These are phyloP conservation scores for Stegostoma tigrinum DNA, from an alignment of 2,113 vertebrate species.

Conservation along the genomic window DNA sequence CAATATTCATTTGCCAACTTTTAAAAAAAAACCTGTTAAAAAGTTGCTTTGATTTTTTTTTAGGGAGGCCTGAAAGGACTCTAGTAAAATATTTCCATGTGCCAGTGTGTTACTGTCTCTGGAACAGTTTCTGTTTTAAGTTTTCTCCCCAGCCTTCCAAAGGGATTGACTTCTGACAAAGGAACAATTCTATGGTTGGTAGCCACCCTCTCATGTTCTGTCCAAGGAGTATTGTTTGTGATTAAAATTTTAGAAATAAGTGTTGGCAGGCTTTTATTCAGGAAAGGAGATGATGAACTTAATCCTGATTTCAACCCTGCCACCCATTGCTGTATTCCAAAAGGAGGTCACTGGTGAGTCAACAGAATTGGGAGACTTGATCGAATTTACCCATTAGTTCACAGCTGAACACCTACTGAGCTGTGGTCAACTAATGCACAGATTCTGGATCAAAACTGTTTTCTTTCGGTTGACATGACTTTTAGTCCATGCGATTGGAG, in stretches of 20 bases:
- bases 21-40: not conserved
- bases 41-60: constrained; percentile 14
- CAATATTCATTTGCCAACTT: constrained; percentile 30
- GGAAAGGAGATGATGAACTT: not conserved
- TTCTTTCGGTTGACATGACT: not conserved
- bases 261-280: not conserved
- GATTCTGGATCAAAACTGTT: not conserved
- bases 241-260: not conserved
- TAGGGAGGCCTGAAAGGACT: not conserved
- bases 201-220: not conserved
- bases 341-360: not conserved
- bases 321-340: not conserved
- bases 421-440: not conserved
- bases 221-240: not conserved
- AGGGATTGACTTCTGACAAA: not conserved
- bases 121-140: not conserved
- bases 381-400: not conserved
- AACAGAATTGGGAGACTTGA: not conserved
- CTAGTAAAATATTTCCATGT: not conserved
- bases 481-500: not conserved
- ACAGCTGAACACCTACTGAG: not conserved
- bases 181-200: not conserved
- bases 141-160: not conserved
- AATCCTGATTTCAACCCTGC: not conserved
- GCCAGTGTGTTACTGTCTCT: not conserved